phyloP scores from a whole-genome alignment of 1,140 invertebrate species.

The Lasioglossum baleicum region DNA sequence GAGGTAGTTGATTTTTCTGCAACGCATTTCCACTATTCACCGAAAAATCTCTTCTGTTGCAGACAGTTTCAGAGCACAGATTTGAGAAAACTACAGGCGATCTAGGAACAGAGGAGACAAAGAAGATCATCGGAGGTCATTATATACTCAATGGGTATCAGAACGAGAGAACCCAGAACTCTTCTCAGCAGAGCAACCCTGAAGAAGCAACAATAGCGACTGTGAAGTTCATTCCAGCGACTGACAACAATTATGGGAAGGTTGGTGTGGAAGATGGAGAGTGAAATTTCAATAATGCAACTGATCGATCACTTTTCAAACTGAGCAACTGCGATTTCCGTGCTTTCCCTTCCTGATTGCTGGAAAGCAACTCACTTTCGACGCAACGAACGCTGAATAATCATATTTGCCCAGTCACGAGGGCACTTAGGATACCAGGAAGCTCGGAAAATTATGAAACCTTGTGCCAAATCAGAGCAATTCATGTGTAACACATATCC shows the following conservation, averaged over 20 bases:
- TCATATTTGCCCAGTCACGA: neutral
- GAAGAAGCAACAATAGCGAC: too few relatives aligned
- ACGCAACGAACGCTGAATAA: neutral
- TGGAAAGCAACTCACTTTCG: slow-evolving; percentile 39
- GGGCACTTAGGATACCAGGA: too few relatives aligned
- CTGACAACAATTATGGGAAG: neutral
- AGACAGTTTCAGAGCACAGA: neutral
- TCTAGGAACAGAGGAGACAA: neutral
- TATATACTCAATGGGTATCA: too few relatives aligned
- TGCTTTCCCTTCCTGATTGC: slow-evolving; percentile 33
- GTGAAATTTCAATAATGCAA: neutral
- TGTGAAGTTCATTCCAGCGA: neutral
- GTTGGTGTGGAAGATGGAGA: neutral
- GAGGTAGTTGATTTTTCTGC: too few relatives aligned
- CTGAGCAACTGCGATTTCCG: slow-evolving; percentile 9
- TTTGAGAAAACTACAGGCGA: neutral
- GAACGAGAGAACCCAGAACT: neutral
- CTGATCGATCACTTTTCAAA: neutral
- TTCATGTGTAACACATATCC: too few relatives aligned
- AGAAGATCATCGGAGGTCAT: neutral
- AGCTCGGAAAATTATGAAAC: too few relatives aligned
- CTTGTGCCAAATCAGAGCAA: too few relatives aligned
- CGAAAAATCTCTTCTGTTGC: neutral
- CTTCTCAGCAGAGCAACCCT: neutral
- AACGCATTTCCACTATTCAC: too few relatives aligned